phyloP scores from a whole-genome alignment of 2,888 invertebrate species.

The Corbicula japonica region DNA sequence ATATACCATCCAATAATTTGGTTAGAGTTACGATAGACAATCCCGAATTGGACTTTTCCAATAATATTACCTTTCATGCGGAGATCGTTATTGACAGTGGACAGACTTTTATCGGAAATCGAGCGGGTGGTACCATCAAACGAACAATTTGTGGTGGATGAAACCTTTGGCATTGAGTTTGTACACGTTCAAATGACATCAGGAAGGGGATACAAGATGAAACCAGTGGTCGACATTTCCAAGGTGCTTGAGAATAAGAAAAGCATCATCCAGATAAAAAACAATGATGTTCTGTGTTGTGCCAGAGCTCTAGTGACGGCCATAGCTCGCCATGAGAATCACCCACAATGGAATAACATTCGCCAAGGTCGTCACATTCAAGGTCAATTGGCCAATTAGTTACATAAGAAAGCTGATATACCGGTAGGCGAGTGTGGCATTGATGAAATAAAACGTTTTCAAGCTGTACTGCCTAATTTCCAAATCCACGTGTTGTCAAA shows the following conservation, averaged over 20 bases:
- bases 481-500: constrained; percentile 46
- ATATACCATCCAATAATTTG: constrained; percentile 29
- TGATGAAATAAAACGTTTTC: constrained; percentile 18
- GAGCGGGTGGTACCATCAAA: constrained; percentile 41
- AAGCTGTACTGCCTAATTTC: constrained; percentile 24
- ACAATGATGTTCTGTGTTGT: constrained; percentile 26
- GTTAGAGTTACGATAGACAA: constrained; percentile 47
- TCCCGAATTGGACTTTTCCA: constrained; percentile 41
- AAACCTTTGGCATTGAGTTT: background rate
- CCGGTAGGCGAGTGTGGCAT: background rate
- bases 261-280: constrained; percentile 29
- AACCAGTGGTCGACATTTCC: constrained; percentile 1
- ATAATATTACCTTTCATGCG: constrained; percentile 38
- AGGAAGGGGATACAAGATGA: constrained; percentile 1
- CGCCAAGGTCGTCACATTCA: too few species aligned
- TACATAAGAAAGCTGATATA: constrained; percentile 5
- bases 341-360: constrained; percentile 37
- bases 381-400: background rate
- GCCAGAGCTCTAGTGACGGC: constrained; percentile 29
- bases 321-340: constrained; percentile 16
- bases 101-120: constrained; percentile 43
- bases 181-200: background rate
- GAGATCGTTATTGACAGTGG: constrained; percentile 25
- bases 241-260: constrained; percentile 13
- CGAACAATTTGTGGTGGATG: constrained; percentile 21